These are phyloP conservation scores for Melangyna quadrimaculata DNA, from an alignment of 2,888 invertebrate genomes.

Conservation along the genomic window DNA sequence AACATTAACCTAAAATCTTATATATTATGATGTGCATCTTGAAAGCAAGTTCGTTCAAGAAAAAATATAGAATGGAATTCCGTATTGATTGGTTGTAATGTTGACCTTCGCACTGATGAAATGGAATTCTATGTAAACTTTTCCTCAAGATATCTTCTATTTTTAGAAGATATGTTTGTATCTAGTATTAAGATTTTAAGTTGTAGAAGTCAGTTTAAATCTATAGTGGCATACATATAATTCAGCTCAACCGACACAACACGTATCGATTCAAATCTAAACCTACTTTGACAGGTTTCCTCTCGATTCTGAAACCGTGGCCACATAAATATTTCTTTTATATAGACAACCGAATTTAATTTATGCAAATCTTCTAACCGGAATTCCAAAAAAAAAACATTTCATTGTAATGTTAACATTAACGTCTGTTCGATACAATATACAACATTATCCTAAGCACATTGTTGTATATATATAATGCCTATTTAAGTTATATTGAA, in stretches of 20 bases:
- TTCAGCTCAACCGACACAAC: background rate
- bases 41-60: background rate
- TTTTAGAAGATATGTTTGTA: too few relatives aligned
- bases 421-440: constrained; percentile 4
- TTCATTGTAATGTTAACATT: constrained; percentile 49
- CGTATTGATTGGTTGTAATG: constrained; percentile 4
- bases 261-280: background rate
- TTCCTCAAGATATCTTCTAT: background rate
- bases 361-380: constrained; percentile 67
- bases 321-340: background rate
- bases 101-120: constrained; percentile 25
- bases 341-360: constrained; percentile 28
- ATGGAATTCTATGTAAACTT: constrained; percentile 12
- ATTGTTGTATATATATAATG: background rate
- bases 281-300: constrained; percentile 23
- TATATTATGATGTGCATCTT: constrained; percentile 19
- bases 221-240: constrained; percentile 1
- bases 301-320: background rate
- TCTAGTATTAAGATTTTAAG: too few relatives aligned
- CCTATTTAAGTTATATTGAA: background rate
- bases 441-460: background rate
- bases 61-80: constrained; percentile 33
- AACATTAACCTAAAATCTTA: constrained; percentile 63
- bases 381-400: constrained; percentile 32
- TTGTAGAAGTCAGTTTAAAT: background rate